Evolutionary conservation across 2,888 invertebrate species (phyloP).

Genomic region (Physocephala rufipes): DNA sequence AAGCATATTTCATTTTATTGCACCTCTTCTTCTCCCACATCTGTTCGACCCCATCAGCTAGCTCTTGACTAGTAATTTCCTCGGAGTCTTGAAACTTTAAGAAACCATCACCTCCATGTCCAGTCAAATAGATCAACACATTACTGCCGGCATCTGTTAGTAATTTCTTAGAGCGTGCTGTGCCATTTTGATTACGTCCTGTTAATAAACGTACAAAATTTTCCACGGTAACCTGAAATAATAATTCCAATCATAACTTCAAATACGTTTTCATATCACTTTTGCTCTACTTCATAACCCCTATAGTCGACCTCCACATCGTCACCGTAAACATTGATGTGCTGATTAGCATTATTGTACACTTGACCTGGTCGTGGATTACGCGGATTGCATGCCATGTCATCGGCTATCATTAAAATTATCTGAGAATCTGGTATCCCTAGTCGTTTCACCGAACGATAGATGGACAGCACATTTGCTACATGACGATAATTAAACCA

Average conservation of each 20-base stretch:
- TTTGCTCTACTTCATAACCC: conserved; percentile 80
- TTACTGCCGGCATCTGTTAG: conserved; percentile 97
- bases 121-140: conserved; percentile 93
- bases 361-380: conserved; percentile 98
- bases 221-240: conserved; percentile 89
- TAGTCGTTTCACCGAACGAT: conserved; percentile 95
- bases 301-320: conserved; percentile 99
- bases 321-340: conserved; percentile 98
- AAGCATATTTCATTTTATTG: neutral
- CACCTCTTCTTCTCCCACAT: conserved; percentile 99
- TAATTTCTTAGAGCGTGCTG: conserved; percentile 93
- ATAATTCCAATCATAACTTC: neutral
- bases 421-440: conserved; percentile 99
- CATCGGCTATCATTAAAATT: conserved; percentile 99
- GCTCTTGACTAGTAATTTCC: conserved; percentile 97
- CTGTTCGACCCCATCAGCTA: conserved; percentile 98
- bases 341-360: conserved; percentile 97
- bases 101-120: conserved; percentile 98
- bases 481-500: conserved; percentile 99
- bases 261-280: neutral
- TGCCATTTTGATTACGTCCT: conserved; percentile 89
- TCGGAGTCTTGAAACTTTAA: conserved; percentile 99
- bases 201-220: conserved; percentile 97
- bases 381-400: conserved; percentile 98
- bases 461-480: conserved; percentile 97